Conservation (phyloP, 2,113 vertebrate genomes). For the Rhinolophus sinicus region DNA sequence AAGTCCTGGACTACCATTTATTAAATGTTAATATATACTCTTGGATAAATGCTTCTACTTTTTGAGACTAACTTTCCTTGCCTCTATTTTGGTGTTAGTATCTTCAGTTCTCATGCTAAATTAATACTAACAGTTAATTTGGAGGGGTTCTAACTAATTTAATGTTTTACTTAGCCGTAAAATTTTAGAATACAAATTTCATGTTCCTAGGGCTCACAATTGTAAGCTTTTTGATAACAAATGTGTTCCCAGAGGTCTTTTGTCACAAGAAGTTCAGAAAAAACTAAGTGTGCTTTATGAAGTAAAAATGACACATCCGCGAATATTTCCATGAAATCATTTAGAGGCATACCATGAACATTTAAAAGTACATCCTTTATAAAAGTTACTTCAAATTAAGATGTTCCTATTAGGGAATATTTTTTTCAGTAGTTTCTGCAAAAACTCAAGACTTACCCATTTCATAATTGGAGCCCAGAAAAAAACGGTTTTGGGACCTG, state of each 20-base stretch:
- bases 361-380: conserved; percentile 35
- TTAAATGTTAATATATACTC: neutral
- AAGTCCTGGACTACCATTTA: neutral
- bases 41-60: neutral
- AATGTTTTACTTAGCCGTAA: neutral
- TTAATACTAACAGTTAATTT: conserved; percentile 37
- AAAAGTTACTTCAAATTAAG: conserved; percentile 50
- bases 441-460: conserved; percentile 90
- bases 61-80: neutral
- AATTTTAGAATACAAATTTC: neutral
- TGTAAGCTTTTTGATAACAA: neutral
- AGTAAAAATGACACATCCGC: neutral
- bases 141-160: neutral
- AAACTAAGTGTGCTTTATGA: neutral
- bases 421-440: neutral
- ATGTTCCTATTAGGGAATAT: neutral
- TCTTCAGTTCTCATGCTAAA: neutral
- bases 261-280: conserved; percentile 30
- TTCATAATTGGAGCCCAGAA: conserved; percentile 99
- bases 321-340: conserved; percentile 32
- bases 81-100: neutral
- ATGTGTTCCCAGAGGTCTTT: neutral
- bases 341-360: neutral
- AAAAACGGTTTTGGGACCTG: conserved; percentile 98
- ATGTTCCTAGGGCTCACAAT: neutral